Conservation (phyloP, 2,797 vertebrate genomes). For the Paratrypauchen microcephalus region DNA sequence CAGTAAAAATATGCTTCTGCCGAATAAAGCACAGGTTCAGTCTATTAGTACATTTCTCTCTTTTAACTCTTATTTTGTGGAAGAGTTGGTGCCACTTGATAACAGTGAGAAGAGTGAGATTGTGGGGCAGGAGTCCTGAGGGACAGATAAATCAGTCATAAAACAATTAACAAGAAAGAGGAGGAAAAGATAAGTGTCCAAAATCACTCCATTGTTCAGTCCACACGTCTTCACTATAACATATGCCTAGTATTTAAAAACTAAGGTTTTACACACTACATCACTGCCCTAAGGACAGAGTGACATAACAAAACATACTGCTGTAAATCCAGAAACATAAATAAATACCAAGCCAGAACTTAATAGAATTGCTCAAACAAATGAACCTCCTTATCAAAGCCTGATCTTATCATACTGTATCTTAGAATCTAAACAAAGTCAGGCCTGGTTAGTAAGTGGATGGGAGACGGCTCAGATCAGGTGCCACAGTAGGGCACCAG, state of each 20-base stretch:
- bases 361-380: neutral
- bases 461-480: too few species aligned
- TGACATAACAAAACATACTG: neutral
- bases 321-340: neutral
- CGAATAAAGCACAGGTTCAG: conserved; percentile 43
- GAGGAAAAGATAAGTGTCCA: conserved; percentile 11
- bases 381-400: neutral
- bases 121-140: neutral
- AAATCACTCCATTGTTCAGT: conserved; percentile 14
- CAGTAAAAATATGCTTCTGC: conserved; percentile 56
- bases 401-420: too few species aligned
- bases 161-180: conserved; percentile 10
- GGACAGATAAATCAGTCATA: conserved; percentile 16
- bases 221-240: neutral
- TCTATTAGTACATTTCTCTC: conserved; percentile 20
- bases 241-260: neutral
- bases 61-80: neutral
- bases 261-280: conserved; percentile 1
- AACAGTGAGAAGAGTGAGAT: conserved; percentile 3
- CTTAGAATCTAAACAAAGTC: too few species aligned
- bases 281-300: neutral
- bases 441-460: neutral
- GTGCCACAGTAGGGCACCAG: too few species aligned
- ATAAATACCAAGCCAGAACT: neutral
- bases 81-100: neutral